Percentiles rank a stretch among this genome's conserved stretches.
Evolutionary conservation across 2,113 vertebrate genomes (phyloP).

Genomic region (Prinia subflava): DNA sequence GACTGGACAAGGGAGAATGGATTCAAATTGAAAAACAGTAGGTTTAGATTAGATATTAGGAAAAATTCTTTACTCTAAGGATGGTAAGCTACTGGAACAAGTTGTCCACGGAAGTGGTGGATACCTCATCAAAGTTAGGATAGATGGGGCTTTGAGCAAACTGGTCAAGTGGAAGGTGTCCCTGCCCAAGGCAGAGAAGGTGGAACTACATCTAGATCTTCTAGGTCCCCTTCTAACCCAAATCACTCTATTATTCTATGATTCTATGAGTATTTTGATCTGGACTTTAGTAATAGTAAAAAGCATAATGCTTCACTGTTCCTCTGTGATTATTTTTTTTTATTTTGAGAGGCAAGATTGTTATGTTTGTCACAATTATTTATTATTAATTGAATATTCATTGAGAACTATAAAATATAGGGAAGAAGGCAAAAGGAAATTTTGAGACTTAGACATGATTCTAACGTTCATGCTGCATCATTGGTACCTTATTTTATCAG

Average conservation of each 20-base stretch:
- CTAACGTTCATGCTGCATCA: neutral
- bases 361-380: neutral
- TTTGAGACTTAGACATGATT: neutral
- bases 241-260: neutral
- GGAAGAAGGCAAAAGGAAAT: neutral
- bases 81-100: neutral
- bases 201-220: neutral
- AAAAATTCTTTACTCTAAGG: neutral
- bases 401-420: neutral
- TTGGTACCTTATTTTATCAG: neutral
- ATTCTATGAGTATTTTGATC: neutral
- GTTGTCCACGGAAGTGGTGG: neutral
- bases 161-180: neutral
- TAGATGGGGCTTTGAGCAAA: neutral
- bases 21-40: neutral
- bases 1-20: neutral
- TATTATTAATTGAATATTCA: neutral
- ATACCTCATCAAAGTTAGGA: neutral
- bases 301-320: neutral
- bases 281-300: neutral
- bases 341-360: neutral
- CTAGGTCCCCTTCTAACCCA: neutral
- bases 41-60: neutral
- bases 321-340: neutral
- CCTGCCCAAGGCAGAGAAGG: neutral